A percentile compares a stretch with the other conserved stretches of the same genome.
These are phyloP conservation scores for Hemaris fuciformis DNA, from an alignment of 2,888 invertebrate genomes.

Conservation along the genomic window DNA sequence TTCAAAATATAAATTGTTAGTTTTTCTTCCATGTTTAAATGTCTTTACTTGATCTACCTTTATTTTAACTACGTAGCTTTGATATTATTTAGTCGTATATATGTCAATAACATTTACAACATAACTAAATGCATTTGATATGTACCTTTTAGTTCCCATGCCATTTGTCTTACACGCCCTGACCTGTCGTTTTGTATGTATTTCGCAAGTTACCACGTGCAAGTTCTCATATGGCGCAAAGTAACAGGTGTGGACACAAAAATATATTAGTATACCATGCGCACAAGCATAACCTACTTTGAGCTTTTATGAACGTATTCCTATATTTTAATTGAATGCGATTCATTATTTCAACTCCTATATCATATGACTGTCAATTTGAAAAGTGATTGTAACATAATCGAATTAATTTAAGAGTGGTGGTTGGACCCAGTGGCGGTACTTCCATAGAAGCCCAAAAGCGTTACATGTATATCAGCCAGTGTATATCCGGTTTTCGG, in stretches of 20 bases:
- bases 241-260: slow-evolving; percentile 6
- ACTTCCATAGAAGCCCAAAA: no score
- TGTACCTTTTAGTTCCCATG: slow-evolving; percentile 4
- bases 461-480: no score
- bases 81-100: background rate
- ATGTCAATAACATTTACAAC: background rate
- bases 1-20: no score
- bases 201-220: slow-evolving; percentile 24
- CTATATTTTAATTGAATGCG: background rate
- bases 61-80: no score
- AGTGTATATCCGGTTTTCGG: no score
- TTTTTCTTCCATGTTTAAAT: no score
- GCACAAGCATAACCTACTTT: slow-evolving; percentile 16
- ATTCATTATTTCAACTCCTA: background rate
- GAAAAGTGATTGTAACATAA: background rate
- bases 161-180: slow-evolving; percentile 24
- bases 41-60: no score
- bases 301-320: background rate
- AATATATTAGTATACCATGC: slow-evolving; percentile 2
- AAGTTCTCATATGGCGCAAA: slow-evolving; percentile 13
- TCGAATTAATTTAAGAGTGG: no score
- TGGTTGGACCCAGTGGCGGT: no score
- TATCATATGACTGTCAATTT: background rate
- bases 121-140: background rate
- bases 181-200: slow-evolving; percentile 24